Evolutionary conservation across 2,888 invertebrate species (phyloP).

Genomic region (Yponomeuta plumbellus): DNA sequence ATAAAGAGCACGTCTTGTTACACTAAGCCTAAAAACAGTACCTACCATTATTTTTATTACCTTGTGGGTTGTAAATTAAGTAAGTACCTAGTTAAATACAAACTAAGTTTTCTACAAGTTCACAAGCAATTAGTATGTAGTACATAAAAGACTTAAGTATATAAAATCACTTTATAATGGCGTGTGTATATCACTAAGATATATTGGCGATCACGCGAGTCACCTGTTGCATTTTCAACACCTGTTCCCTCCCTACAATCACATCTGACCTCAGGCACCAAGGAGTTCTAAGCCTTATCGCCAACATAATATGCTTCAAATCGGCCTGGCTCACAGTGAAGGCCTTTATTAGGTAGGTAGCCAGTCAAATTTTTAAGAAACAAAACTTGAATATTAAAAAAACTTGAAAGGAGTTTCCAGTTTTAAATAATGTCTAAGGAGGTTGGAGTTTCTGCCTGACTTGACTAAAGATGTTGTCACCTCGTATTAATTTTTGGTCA

Average conservation of each 20-base stretch:
- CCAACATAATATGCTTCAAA: background rate
- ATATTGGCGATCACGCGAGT: slow-evolving; percentile 54
- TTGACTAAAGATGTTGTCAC: no score
- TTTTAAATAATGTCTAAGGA: no score
- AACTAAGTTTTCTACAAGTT: background rate
- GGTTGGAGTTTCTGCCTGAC: no score
- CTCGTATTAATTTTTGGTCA: no score
- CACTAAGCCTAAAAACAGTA: no score
- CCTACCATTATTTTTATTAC: no score
- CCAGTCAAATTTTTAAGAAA: slow-evolving; percentile 7
- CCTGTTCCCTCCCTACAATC: slow-evolving; percentile 68
- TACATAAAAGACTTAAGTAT: background rate
- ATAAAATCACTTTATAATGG: slow-evolving; percentile 9
- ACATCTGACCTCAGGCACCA: slow-evolving; percentile 52
- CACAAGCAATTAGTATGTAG: background rate
- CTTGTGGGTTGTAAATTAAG: background rate
- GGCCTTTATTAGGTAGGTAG: slow-evolving; percentile 7
- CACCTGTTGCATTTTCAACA: slow-evolving; percentile 65
- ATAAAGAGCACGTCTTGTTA: no score
- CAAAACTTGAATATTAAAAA: background rate
- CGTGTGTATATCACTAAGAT: slow-evolving; percentile 2
- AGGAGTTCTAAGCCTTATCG: slow-evolving; percentile 16
- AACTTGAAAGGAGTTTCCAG: background rate
- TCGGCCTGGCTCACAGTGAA: background rate
- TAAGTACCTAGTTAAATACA: background rate